Evolutionary conservation across 2,113 vertebrate genomes (phyloP), one percentile per base, ranked within the genome.

Genomic region (Caloenas nicobarica): DNA sequence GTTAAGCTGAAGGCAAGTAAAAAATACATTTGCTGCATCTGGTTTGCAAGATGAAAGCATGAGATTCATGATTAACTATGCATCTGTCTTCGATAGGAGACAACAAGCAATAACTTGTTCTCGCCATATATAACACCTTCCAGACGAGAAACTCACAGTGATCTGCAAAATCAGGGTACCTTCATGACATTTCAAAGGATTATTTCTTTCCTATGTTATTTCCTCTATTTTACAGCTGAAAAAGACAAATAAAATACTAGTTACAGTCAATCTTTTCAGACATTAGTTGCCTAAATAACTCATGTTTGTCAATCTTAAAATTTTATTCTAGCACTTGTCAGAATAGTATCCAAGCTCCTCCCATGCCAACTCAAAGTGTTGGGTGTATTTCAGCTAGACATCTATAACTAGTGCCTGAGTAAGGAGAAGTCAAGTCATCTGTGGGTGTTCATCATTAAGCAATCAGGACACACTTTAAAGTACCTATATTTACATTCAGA

Each of bases 1-100:
- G 73, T 94, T 95, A 38, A 54, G 34, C 50, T 89, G 70, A 96
- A 86, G 40, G 42, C 73, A 96, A 92, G 46, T 82, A 82, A 93
- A 92, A 96, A 92, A 71, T 66, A 36, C 60, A 66, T 81, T 85
- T 83, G 61, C 33, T 91, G 28, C 29, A 83, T 93, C 51, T 93
- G 72, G 36, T 8, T 62, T 94, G 80, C 61, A 84, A 91, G 81
- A 94, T 92, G 79, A 81, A 96, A 90, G 56, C n/a, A 69, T 11
- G 8, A 14, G 70, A 73, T 81, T 71, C 21, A 10, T 88, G 5
- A 86, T 91, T 91, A 91, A 89, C 62, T 89, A 58, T 60, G 58
- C 91, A 88, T 81, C 81, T 97, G 88, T 89, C 92, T 97, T 93
- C 6, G 36, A 81, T 82, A 90, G 89, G 76, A 97, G 70, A 95